phyloP scores from a whole-genome alignment of 2,113 vertebrate species.

The Cynopterus brachyotis region DNA sequence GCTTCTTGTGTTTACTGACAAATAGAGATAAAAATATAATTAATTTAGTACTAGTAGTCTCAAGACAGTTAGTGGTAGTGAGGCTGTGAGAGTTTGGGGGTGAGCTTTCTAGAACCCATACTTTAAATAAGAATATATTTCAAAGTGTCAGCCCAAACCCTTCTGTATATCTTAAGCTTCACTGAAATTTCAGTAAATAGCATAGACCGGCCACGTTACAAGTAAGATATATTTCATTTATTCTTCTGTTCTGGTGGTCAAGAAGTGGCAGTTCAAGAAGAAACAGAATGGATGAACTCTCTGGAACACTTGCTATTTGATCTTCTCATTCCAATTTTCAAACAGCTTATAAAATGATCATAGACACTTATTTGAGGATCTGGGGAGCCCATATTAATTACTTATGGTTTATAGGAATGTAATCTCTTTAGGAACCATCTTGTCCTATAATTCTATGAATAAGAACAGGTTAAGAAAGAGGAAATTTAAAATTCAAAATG shows the following conservation, averaged over 20 bases:
- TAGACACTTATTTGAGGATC: background rate
- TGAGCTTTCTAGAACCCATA: background rate
- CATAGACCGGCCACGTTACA: background rate
- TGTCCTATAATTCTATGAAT: slow-evolving; percentile 27
- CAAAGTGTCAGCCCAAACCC: background rate
- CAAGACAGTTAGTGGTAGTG: background rate
- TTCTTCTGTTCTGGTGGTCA: background rate
- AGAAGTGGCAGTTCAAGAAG: background rate
- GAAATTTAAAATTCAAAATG: slow-evolving; percentile 32
- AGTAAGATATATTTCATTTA: background rate
- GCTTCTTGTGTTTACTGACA: background rate
- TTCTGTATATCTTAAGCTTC: slow-evolving; percentile 34
- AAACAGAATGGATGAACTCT: slow-evolving; percentile 20
- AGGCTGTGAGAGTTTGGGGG: background rate
- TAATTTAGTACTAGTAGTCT: background rate
- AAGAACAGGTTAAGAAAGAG: slow-evolving; percentile 45
- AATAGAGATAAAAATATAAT: slow-evolving; percentile 14
- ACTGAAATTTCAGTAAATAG: slow-evolving; percentile 43
- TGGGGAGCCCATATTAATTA: background rate
- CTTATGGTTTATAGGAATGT: slow-evolving; percentile 28
- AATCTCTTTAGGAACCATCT: slow-evolving; percentile 22
- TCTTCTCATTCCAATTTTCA: slow-evolving; percentile 21
- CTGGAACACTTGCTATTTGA: background rate
- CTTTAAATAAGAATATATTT: slow-evolving; percentile 32
- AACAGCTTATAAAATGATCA: slow-evolving; percentile 28